Evolutionary conservation across 2,113 vertebrate genomes (phyloP).

Genomic region (Baryphthengus martii): DNA sequence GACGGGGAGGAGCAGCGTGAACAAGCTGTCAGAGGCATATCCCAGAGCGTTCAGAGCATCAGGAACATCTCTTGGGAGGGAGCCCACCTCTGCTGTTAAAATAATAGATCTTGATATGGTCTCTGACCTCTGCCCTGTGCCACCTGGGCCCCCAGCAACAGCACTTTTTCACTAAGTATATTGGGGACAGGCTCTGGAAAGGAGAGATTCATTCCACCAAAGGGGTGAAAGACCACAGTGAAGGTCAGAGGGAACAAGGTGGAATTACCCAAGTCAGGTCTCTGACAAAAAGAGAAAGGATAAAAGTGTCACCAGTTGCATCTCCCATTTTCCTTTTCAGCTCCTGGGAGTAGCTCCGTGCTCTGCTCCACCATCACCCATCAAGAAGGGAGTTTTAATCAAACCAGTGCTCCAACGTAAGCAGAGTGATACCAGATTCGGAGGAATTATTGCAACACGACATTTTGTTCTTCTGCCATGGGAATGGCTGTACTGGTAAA

Average conservation of each 20-base stretch:
- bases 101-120: neutral
- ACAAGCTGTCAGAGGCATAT: neutral
- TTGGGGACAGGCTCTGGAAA: neutral
- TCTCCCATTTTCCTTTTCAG: neutral
- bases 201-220: neutral
- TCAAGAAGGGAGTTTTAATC: neutral
- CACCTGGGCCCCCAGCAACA: rapidly evolving
- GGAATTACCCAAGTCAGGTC: neutral
- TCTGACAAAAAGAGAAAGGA: neutral
- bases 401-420: neutral
- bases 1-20: neutral
- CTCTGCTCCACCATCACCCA: neutral
- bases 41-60: neutral
- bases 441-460: neutral
- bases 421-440: neutral
- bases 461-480: rapidly evolving
- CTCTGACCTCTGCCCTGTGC: neutral
- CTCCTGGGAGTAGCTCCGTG: neutral
- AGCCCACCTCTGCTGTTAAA: neutral
- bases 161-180: neutral
- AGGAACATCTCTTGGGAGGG: neutral
- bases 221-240: neutral
- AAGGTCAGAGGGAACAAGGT: neutral
- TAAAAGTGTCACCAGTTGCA: neutral
- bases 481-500: neutral